These are phyloP conservation scores for Nannobrachium achirus DNA, from an alignment of 2,113 vertebrate species.

Conservation along the genomic window DNA sequence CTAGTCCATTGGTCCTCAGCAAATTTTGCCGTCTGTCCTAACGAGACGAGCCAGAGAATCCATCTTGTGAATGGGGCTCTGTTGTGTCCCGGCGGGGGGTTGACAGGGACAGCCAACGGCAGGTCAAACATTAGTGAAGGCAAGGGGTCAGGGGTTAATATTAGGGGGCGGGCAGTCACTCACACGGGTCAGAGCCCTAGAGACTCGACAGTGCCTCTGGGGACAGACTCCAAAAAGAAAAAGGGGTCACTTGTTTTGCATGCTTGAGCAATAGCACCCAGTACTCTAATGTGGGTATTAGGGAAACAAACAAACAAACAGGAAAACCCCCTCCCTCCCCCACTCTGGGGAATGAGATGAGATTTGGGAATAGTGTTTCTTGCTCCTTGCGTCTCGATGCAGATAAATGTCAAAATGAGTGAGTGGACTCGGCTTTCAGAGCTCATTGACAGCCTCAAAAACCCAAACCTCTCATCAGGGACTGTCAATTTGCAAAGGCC, in stretches of 20 bases:
- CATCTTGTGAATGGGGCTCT: slow-evolving; percentile 47
- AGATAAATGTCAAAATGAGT: slow-evolving; percentile 13
- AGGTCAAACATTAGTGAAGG: slow-evolving; percentile 52
- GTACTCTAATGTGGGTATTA: slow-evolving; percentile 44
- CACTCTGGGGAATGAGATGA: slow-evolving; percentile 13
- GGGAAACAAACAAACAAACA: slow-evolving; percentile 41
- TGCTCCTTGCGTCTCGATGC: background rate
- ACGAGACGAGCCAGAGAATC: slow-evolving; percentile 16
- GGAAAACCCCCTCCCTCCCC: slow-evolving; percentile 4
- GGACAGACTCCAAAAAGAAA: slow-evolving; percentile 8
- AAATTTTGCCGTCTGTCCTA: slow-evolving; percentile 10
- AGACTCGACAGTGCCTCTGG: slow-evolving; percentile 32
- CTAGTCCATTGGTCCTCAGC: slow-evolving; percentile 4
- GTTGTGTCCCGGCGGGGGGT: slow-evolving; percentile 33
- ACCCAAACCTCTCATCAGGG: slow-evolving; percentile 35
- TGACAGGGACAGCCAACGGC: background rate
- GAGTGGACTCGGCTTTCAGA: background rate
- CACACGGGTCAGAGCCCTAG: slow-evolving; percentile 45
- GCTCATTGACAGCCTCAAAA: slow-evolving; percentile 2
- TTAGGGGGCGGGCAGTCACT: slow-evolving; percentile 41
- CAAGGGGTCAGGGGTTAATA: slow-evolving; percentile 58
- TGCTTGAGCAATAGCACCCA: slow-evolving; percentile 35
- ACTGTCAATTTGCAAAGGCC: background rate
- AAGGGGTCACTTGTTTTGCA: slow-evolving; percentile 35
- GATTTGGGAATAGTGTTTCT: background rate